These are phyloP conservation scores for Drosophila aff. DNA, from an alignment of 1,140 invertebrate species.

Conservation along the genomic window DNA sequence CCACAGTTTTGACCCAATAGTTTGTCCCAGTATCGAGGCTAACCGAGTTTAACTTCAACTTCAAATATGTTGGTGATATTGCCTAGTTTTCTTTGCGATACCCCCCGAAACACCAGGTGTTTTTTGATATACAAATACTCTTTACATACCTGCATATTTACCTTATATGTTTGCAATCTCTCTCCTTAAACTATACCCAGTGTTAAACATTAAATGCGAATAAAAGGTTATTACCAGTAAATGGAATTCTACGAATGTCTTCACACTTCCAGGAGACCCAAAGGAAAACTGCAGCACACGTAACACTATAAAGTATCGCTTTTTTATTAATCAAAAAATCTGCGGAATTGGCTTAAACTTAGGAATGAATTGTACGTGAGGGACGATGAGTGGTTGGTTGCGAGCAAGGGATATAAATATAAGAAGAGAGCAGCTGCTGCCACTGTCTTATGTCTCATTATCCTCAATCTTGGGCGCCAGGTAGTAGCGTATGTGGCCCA, in stretches of 20 bases:
- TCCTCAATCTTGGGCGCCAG: constrained; percentile 99
- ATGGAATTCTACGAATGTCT: neutral
- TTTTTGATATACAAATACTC: constrained; percentile 24
- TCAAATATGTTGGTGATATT: constrained; percentile 19
- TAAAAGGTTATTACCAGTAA: constrained; percentile 65
- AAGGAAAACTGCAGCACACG: neutral
- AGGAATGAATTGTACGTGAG: constrained; percentile 50
- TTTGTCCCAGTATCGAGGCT: constrained; percentile 39
- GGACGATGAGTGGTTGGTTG: constrained; percentile 32
- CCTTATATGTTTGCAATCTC: constrained; percentile 37
- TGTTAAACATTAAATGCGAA: constrained; percentile 53
- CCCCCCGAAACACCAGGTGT: constrained; percentile 35
- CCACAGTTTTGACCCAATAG: constrained; percentile 8
- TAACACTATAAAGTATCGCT: constrained; percentile 29
- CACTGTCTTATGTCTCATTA: constrained; percentile 74
- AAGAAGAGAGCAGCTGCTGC: constrained; percentile 7
- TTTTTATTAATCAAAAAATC: constrained; percentile 61
- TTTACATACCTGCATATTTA: constrained; percentile 5
- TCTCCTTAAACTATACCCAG: constrained; percentile 40
- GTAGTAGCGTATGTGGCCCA: constrained; percentile 98
- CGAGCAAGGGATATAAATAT: constrained; percentile 42
- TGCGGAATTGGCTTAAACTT: constrained; percentile 59
- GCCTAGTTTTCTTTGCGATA: constrained; percentile 41
- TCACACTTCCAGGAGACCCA: neutral
- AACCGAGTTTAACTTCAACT: constrained; percentile 16